Evolutionary conservation across 2,797 vertebrate species (phyloP).

Genomic region (Tragelaphus eurycerus): DNA sequence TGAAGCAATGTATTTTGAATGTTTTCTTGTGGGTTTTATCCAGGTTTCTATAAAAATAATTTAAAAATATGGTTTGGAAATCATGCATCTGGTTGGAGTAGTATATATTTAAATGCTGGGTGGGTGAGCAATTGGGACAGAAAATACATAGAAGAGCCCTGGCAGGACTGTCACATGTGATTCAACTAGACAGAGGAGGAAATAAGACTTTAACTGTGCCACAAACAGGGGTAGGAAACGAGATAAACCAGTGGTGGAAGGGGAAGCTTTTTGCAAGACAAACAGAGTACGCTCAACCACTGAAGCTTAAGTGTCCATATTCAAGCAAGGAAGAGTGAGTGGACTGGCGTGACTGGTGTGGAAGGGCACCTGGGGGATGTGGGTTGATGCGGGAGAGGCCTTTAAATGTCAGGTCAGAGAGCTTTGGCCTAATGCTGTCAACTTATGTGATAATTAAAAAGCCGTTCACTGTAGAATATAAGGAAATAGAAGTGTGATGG

Average conservation of each 20-base stretch:
- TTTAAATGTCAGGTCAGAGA: not conserved
- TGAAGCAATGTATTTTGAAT: not conserved
- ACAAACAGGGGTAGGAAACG: not conserved
- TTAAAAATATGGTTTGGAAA: not conserved
- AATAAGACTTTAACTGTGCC: not conserved
- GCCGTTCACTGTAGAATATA: not conserved
- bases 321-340: not conserved
- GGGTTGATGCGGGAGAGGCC: not conserved
- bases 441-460: not conserved
- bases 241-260: not conserved
- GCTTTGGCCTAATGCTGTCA: not conserved
- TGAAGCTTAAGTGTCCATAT: not conserved
- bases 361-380: too few relatives aligned
- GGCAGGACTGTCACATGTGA: not conserved
- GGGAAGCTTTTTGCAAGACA: not conserved
- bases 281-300: not conserved
- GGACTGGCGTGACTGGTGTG: not conserved
- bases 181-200: not conserved
- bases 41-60: not conserved
- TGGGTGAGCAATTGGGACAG: not conserved
- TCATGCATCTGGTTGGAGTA: not conserved
- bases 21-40: not conserved
- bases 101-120: not conserved
- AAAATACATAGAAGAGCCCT: not conserved
- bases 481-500: not conserved